Percentiles rank a stretch among this genome's conserved stretches.
Conservation (phyloP, 2,888 invertebrate genomes). For the Pseudococcus viburni region DNA sequence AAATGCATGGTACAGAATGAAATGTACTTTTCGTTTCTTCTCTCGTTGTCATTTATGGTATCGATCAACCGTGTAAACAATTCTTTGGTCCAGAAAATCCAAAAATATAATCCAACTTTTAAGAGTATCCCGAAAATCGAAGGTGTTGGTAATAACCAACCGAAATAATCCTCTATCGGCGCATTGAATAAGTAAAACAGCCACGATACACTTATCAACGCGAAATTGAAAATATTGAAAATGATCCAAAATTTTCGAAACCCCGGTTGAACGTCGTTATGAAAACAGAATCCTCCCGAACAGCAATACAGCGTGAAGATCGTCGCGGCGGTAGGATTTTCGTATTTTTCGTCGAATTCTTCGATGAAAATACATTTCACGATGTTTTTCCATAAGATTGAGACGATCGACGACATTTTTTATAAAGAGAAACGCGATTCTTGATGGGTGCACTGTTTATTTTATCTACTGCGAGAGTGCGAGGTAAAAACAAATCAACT, state of each 20-base stretch:
- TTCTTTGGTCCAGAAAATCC: background rate
- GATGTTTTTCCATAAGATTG: background rate
- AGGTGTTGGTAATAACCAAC: background rate
- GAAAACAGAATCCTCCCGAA: background rate
- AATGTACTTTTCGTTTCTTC: background rate
- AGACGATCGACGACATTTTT: too few relatives aligned
- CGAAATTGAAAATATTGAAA: background rate
- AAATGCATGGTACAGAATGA: background rate
- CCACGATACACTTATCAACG: background rate
- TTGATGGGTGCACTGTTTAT: too few relatives aligned
- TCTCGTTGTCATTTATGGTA: background rate
- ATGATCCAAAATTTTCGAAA: background rate
- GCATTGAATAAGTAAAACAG: background rate
- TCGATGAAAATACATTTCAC: background rate
- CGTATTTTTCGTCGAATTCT: background rate
- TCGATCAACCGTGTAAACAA: background rate
- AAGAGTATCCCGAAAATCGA: background rate
- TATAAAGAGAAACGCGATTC: too few relatives aligned
- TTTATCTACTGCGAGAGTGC: too few relatives aligned
- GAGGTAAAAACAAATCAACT: too few relatives aligned
- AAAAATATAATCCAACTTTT: background rate
- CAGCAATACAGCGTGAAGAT: background rate
- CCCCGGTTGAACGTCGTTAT: background rate
- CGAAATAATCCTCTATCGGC: background rate
- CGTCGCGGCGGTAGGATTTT: background rate